Evolutionary conservation across 2,113 vertebrate species (phyloP).

Genomic region (Mesocricetus auratus): DNA sequence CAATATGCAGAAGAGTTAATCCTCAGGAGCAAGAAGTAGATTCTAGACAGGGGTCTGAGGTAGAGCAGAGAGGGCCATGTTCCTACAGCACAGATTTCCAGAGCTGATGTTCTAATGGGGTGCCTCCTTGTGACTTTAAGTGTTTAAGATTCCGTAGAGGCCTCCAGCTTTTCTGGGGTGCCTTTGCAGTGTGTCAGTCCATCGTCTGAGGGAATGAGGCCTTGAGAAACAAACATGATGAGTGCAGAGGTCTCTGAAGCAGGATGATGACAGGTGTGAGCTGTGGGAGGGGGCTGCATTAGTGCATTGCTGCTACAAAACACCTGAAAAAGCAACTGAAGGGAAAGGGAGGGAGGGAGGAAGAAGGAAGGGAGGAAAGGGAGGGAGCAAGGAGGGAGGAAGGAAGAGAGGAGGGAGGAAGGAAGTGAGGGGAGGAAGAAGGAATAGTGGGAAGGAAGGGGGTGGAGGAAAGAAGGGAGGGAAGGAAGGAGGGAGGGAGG

Average conservation of each 20-base stretch:
- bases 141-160: not conserved
- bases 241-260: not conserved
- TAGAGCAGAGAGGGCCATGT: not conserved
- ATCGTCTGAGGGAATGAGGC: not conserved
- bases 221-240: not conserved
- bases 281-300: not conserved
- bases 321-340: not conserved
- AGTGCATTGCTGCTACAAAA: not conserved
- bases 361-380: no score
- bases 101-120: not conserved
- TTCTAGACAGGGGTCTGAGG: not conserved
- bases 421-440: fast-evolving
- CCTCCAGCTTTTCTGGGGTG: not conserved
- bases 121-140: not conserved
- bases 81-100: not conserved
- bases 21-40: constrained; percentile 34
- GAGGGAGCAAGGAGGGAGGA: not conserved
- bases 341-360: not conserved
- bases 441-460: fast-evolving
- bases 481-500: not conserved
- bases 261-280: not conserved
- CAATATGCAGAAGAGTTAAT: constrained; percentile 53
- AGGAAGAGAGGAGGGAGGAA: no score
- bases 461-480: fast-evolving
- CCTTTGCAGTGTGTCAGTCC: not conserved